Percentiles rank a stretch among this genome's conserved stretches.
phyloP scores from a whole-genome alignment of 2,113 vertebrate genomes.

The Seriola dumerili region DNA sequence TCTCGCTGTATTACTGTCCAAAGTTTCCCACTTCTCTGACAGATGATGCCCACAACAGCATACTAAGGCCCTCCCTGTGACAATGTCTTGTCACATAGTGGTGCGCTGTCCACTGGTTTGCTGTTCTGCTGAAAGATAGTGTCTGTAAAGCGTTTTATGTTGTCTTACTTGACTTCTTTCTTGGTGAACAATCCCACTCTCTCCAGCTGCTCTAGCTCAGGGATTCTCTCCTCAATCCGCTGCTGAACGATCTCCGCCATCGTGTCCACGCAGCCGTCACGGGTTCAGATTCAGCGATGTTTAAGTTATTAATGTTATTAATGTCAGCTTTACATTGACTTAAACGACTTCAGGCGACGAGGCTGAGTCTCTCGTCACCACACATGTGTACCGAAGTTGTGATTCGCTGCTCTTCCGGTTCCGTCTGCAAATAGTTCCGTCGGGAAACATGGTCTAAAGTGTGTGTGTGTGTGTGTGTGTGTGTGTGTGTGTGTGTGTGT shows the following conservation, averaged over 20 bases:
- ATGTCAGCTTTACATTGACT: neutral
- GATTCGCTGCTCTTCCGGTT: slow-evolving; percentile 69
- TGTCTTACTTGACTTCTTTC: slow-evolving; percentile 90
- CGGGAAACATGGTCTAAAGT: slow-evolving; percentile 35
- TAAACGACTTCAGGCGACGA: rapidly evolving
- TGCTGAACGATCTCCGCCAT: slow-evolving; percentile 95
- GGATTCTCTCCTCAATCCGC: slow-evolving; percentile 91
- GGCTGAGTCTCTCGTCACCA: rapidly evolving
- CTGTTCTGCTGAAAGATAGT: neutral
- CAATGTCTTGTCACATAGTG: neutral
- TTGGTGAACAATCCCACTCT: slow-evolving; percentile 92
- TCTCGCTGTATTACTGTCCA: neutral
- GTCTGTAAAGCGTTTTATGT: neutral
- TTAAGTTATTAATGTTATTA: neutral
- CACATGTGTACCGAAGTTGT: slow-evolving; percentile 81
- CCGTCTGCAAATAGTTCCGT: slow-evolving; percentile 63
- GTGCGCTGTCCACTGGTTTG: neutral
- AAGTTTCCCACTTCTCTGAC: neutral
- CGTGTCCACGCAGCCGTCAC: neutral
- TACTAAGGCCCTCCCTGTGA: neutral
- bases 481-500: no score
- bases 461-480: no score
- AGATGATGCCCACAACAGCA: neutral
- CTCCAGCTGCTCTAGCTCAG: slow-evolving; percentile 93
- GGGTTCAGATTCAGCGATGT: neutral